Percentiles rank a stretch among this genome's conserved stretches.
These are phyloP conservation scores for Pelobates cultripes DNA, from an alignment of 2,797 vertebrate genomes.

Conservation along the genomic window DNA sequence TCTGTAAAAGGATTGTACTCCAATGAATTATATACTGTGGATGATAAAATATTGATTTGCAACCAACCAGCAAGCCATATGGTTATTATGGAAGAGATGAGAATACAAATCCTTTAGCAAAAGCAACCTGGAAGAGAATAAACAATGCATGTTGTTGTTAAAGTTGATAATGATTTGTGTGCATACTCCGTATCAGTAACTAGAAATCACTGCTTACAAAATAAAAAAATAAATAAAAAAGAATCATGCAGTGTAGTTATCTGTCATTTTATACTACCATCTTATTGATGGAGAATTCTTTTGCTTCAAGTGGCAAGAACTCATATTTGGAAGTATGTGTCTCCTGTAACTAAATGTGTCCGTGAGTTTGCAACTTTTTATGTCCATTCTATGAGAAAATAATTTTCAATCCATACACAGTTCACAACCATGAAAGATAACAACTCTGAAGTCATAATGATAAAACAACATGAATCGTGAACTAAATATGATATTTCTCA, in stretches of 20 bases:
- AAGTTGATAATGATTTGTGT: constrained; percentile 24
- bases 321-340: too few relatives aligned
- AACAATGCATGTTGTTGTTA: constrained; percentile 30
- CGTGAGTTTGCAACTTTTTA: too few relatives aligned
- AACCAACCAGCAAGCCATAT: constrained; percentile 47
- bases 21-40: constrained; percentile 40
- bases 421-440: too few relatives aligned
- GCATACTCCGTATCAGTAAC: constrained; percentile 16
- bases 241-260: constrained; percentile 9
- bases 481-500: too few relatives aligned
- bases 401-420: too few relatives aligned
- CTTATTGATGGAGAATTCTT: neutral
- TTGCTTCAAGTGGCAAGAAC: neutral
- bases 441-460: too few relatives aligned
- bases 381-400: too few relatives aligned
- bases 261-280: constrained; percentile 13
- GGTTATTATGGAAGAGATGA: constrained; percentile 25
- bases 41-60: constrained; percentile 49
- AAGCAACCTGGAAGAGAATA: constrained; percentile 24
- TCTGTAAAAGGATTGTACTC: constrained; percentile 43
- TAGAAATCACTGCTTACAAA: constrained; percentile 16
- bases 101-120: constrained; percentile 35
- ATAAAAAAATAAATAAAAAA: neutral
- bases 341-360: neutral
- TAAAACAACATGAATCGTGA: too few relatives aligned